Conservation (phyloP, 2,888 invertebrate species). For the Acheta domesticus region DNA sequence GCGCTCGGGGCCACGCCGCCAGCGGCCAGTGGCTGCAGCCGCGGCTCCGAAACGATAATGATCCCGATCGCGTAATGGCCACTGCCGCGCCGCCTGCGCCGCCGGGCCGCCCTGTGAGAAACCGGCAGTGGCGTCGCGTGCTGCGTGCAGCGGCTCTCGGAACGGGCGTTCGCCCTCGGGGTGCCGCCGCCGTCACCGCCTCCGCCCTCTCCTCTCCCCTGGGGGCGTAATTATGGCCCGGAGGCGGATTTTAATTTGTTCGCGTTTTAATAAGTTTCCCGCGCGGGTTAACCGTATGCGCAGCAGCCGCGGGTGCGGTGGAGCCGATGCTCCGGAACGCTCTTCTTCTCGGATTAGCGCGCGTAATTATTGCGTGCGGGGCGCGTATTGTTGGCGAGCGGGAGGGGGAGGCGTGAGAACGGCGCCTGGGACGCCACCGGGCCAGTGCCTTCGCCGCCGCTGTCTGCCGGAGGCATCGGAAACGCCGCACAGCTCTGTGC, state of each 20-base stretch:
- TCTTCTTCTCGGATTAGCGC: neutral
- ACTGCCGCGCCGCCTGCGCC: neutral
- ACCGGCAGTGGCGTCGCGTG: neutral
- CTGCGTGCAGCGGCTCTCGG: neutral
- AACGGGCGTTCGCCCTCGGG: neutral
- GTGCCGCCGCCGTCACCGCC: neutral
- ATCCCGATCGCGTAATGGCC: conserved; percentile 18
- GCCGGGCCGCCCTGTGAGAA: neutral
- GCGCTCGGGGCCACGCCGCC: neutral
- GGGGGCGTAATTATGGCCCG: neutral
- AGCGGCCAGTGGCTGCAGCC: neutral
- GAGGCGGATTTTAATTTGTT: conserved; percentile 18
- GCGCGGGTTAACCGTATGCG: neutral
- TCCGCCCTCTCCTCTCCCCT: neutral
- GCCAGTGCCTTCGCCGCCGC: neutral
- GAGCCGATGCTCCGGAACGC: neutral
- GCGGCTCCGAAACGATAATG: neutral
- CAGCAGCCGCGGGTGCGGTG: neutral
- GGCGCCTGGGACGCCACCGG: neutral
- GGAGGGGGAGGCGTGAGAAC: neutral
- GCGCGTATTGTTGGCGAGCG: neutral
- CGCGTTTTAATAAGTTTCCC: neutral
- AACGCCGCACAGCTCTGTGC: neutral
- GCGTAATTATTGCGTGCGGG: conserved; percentile 1
- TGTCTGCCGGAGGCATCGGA: neutral